Base-by-base conservation (phyloP, 2,113 vertebrate species). In the Chamaetylas fuelleborni region DNA sequence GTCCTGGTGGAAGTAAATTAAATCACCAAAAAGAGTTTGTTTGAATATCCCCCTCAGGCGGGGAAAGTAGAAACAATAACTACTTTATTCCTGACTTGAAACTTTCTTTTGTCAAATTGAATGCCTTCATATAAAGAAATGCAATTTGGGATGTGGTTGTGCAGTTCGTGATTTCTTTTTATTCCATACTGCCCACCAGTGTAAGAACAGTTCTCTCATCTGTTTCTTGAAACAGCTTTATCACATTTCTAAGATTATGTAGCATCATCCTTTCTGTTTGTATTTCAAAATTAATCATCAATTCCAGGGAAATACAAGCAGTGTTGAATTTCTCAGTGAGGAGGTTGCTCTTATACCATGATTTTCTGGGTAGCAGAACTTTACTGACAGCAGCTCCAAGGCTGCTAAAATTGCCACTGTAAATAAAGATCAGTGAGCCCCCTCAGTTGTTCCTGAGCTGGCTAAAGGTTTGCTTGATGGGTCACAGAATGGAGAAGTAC, bases 1-100 rank as follows among this genome's bases (percentile, higher is more conserved):
- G 95, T 96, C 90, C 88, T 88, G 43, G 18, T 97, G 90, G 90
- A 97, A 93, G 88, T 86, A 88, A 96, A 95, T 95, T 86, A 93
- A 83, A 90, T 90, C 80, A 88, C 90, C 72, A 81, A 79, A 93
- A 96, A 43, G 61, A 72, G 60, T 91, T 96, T 95, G 88, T 87
- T 91, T 96, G 60, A 83, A 26, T 48, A n/a, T 90, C 23, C 31
- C 81, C 89, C 66, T 96, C 76, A 72, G 73, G 82, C 81, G 5
- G 60, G 66, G 72, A 92, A 90, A 82, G 64, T 31, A 81, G 74
- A 92, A 77, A 81, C 67, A 83, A 93, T 97, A 93, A 91, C 61
- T 60, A 58, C 91, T 91, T 94, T 94, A 93, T 90, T 93, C 54
- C 51, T n/a, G 67, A 93, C 54, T 96, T 38, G 34, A 92, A 95